A percentile compares a stretch with the other conserved stretches of the same genome.
Conservation (phyloP, 2,888 invertebrate genomes). For the Rhopalosiphum nymphaeae region DNA sequence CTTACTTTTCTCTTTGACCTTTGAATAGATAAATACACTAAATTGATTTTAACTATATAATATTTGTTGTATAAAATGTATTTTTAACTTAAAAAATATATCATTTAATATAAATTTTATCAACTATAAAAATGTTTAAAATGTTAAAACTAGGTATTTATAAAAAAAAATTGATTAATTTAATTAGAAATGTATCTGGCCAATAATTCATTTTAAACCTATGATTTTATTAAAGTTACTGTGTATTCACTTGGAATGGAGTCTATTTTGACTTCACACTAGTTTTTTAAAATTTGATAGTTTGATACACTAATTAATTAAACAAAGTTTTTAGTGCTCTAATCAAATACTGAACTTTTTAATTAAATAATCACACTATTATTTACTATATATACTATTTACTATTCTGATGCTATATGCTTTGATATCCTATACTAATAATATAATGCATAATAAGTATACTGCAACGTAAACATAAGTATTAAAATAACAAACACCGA, state of each 20-base stretch:
- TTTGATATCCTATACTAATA: too few species aligned
- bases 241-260: not conserved
- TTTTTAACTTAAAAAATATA: not conserved
- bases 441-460: too few species aligned
- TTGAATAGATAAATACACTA: not conserved
- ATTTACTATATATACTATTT: not conserved
- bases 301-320: not conserved
- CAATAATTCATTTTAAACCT: not conserved
- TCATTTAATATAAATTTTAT: not conserved
- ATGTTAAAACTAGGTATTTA: not conserved
- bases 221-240: not conserved
- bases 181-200: not conserved
- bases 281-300: not conserved
- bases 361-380: not conserved
- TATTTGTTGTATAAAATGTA: not conserved
- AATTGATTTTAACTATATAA: not conserved
- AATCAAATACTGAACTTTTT: not conserved
- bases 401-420: too few species aligned
- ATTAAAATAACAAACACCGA: too few species aligned
- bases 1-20: not conserved
- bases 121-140: not conserved
- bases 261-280: not conserved
- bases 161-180: not conserved
- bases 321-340: not conserved
- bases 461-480: too few species aligned